These are phyloP conservation scores for Orientallactaga bullata DNA, from an alignment of 2,113 vertebrate species.

Conservation along the genomic window DNA sequence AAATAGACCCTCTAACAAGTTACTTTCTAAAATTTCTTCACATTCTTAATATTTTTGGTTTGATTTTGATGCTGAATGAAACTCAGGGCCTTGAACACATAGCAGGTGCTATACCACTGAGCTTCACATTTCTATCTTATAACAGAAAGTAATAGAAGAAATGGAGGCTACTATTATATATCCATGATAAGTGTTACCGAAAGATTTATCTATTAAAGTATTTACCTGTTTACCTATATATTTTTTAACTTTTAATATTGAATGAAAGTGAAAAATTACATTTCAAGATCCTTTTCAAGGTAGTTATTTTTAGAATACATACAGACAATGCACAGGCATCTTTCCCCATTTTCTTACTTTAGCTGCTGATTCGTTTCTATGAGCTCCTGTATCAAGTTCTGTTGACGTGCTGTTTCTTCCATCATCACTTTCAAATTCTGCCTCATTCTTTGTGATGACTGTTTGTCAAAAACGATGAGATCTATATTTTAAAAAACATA, in stretches of 20 bases:
- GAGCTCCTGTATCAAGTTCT: constrained; percentile 91
- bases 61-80: not conserved
- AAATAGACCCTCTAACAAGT: constrained; percentile 1
- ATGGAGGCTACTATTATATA: not conserved
- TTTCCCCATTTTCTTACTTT: constrained; percentile 86
- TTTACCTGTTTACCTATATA: not conserved
- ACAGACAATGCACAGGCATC: not conserved
- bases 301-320: not conserved
- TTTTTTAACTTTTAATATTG: constrained; percentile 49
- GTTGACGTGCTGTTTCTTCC: constrained; percentile 90
- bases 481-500: constrained; percentile 83
- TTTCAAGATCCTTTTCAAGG: constrained; percentile 1
- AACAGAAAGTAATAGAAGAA: constrained; percentile 34
- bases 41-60: constrained; percentile 48
- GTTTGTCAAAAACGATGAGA: constrained; percentile 89
- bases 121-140: not conserved
- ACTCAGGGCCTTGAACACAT: not conserved
- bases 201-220: not conserved
- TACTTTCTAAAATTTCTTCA: constrained; percentile 28
- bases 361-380: constrained; percentile 91
- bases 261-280: constrained; percentile 54
- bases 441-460: constrained; percentile 88
- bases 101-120: not conserved
- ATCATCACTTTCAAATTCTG: constrained; percentile 89
- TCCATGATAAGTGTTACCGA: not conserved